These are phyloP conservation scores for Eupelmus urozonus DNA, from an alignment of 2,888 invertebrate genomes.

Conservation along the genomic window DNA sequence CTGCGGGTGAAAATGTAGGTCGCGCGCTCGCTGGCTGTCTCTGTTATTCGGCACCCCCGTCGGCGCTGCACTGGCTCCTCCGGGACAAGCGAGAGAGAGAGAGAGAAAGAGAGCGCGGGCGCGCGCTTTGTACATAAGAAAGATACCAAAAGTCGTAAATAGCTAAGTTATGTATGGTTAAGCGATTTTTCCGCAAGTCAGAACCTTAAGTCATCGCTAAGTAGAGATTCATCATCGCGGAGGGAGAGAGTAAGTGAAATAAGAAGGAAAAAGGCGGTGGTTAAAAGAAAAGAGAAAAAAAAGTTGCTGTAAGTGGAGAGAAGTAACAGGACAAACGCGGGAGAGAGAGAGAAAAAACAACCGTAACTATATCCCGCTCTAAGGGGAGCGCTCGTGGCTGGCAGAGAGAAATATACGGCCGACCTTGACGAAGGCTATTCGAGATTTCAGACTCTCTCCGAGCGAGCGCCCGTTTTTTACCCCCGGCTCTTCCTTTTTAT, in stretches of 20 bases:
- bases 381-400: slow-evolving; percentile 13
- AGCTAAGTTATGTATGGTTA: slow-evolving; percentile 38
- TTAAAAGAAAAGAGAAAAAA: not conserved
- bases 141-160: slow-evolving; percentile 69
- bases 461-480: slow-evolving; percentile 25
- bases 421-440: slow-evolving; percentile 55
- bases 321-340: not conserved
- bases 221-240: slow-evolving; percentile 64
- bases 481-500: slow-evolving; percentile 16
- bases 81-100: too few relatives aligned
- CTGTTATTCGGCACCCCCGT: not conserved
- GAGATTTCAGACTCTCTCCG: slow-evolving; percentile 39
- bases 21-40: slow-evolving; percentile 44
- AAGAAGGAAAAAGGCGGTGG: not conserved
- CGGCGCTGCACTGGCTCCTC: too few relatives aligned
- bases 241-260: slow-evolving; percentile 9
- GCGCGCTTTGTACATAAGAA: slow-evolving; percentile 65
- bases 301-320: not conserved
- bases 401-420: slow-evolving; percentile 47
- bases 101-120: too few relatives aligned
- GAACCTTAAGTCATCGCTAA: slow-evolving; percentile 42
- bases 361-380: not conserved
- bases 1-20: slow-evolving; percentile 63
- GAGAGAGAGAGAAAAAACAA: not conserved
- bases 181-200: slow-evolving; percentile 54